Evolutionary conservation across 2,113 vertebrate species (phyloP), one percentile per base, ranked within the genome.

Genomic region (Pterocles orientalis): DNA sequence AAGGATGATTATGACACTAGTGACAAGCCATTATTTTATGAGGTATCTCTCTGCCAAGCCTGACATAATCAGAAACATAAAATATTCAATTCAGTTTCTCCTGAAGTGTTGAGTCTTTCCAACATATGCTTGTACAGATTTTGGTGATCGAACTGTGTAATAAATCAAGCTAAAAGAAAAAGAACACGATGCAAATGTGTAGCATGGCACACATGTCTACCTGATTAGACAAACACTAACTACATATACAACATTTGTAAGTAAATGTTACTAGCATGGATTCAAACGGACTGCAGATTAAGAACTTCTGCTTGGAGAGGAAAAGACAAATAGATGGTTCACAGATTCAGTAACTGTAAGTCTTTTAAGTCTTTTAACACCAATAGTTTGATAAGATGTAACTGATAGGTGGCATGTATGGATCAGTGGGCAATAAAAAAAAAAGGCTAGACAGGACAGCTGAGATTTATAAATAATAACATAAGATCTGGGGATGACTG

Each of bases 341-440:
- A 60, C 64, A 60, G 81, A 53, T 18, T 29, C 33, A 83, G 54
- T n/a, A 36, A 80, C 54, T 1, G 11, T 28, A 88, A 71, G 36
- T 54, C 47, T 75, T 62, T 14, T 2, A 76, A 82, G n/a, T 41
- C 62, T 79, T 93, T 64, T 50, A 82, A 87, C 13, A 48, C 12
- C 17, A 57, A 26, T 1, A 75, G 26, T 71, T 71, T 69, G 48
- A 28, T 41, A 80, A 86, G 12, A 73, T 13, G 17, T 5, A 82
- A 50, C 17, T 18, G 10, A 68, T 36, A 20, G 0, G 33, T 23
- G 29, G 16, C 3, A 7, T 2, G 5, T 20, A 68, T 2, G 3
- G 65, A 62, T 15, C 31, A 47, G 25, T 2, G 17, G 58, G 28
- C 17, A 80, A 77, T 3, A n/a, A 33, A 60, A 43, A 78, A 2